Percentiles rank a stretch among this genome's conserved stretches.
These are phyloP conservation scores for Hippocampus abdominalis DNA, from an alignment of 2,113 vertebrate species.

Conservation along the genomic window DNA sequence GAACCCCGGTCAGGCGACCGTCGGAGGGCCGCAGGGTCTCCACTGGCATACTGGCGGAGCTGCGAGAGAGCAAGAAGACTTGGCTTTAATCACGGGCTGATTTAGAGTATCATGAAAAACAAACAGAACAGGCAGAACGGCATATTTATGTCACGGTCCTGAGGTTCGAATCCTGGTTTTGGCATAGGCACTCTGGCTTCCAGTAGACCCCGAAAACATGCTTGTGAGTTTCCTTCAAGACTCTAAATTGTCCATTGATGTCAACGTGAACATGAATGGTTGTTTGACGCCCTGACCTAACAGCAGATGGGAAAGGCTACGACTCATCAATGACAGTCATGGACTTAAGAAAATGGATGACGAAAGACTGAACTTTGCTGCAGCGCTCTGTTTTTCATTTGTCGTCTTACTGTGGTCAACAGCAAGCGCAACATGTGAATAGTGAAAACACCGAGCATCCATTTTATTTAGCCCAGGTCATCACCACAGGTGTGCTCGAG, in stretches of 20 bases:
- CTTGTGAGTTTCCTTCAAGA: background rate
- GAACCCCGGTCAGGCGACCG: constrained; percentile 61
- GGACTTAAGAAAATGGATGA: no score
- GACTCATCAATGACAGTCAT: background rate
- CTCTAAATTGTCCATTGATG: background rate
- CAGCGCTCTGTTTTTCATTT: background rate
- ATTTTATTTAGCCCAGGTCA: background rate
- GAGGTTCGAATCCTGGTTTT: background rate
- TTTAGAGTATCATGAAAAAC: background rate
- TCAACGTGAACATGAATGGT: background rate
- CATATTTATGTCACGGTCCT: background rate
- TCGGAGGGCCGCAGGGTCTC: constrained; percentile 73
- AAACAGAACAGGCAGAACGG: background rate
- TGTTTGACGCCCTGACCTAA: background rate
- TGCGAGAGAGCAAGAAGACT: constrained; percentile 9
- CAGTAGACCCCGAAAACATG: background rate
- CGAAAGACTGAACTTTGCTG: background rate
- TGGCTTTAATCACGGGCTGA: background rate
- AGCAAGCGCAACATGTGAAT: no score
- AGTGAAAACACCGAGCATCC: background rate
- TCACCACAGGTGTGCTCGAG: background rate
- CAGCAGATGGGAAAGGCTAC: background rate
- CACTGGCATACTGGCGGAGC: constrained; percentile 67
- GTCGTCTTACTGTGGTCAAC: no score
- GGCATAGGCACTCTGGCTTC: background rate